Percentiles rank a stretch among this genome's conserved stretches.
Evolutionary conservation across 35 echinoderm and acorn worm species (phyloP).

Genomic region (Heliocidaris tuberculata): DNA sequence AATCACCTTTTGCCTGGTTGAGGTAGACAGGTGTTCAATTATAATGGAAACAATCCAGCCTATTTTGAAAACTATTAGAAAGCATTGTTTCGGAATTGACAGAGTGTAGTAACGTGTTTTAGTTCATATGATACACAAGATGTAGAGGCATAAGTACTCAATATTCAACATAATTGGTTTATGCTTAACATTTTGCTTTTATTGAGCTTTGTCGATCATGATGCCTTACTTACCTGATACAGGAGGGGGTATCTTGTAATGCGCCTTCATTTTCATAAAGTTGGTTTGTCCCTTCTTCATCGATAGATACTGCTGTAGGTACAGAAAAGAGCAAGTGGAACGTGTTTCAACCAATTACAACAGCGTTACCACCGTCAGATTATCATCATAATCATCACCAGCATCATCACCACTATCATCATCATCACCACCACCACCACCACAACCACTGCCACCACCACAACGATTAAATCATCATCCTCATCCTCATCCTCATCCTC

Average conservation of each 20-base stretch:
- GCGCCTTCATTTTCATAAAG: background rate
- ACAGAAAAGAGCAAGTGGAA: background rate
- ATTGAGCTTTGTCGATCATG: too few relatives aligned
- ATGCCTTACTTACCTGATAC: background rate
- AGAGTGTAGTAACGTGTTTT: too few relatives aligned
- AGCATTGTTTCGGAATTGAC: too few relatives aligned
- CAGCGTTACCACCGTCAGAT: too few relatives aligned
- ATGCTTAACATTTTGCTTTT: too few relatives aligned
- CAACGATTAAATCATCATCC: background rate
- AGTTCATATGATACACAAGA: too few relatives aligned
- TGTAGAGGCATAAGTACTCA: too few relatives aligned
- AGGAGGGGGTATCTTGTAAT: background rate
- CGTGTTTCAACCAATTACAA: background rate
- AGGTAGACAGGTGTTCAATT: too few relatives aligned
- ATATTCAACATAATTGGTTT: too few relatives aligned
- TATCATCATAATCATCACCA: background rate
- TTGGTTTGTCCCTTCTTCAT: background rate
- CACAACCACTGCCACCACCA: background rate
- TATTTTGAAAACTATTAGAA: too few relatives aligned
- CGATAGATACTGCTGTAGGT: background rate
- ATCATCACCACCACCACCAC: background rate
- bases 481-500: background rate
- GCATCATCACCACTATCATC: background rate
- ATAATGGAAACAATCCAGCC: too few relatives aligned
- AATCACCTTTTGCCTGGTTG: too few relatives aligned